These are phyloP conservation scores for Achlya flavicornis DNA, from an alignment of 2,888 invertebrate genomes.

Conservation along the genomic window DNA sequence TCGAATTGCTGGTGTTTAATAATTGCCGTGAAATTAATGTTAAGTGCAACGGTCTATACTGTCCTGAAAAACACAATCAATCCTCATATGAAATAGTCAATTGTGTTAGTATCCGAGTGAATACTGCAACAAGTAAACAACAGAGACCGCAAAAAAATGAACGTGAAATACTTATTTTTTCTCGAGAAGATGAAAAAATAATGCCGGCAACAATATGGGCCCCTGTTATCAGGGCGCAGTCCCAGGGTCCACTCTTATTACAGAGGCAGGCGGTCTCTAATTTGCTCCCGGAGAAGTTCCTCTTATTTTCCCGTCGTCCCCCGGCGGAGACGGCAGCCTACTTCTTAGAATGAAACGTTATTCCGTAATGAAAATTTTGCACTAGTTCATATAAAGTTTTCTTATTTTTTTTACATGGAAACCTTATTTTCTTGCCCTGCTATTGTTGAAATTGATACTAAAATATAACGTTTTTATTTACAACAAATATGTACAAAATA, in stretches of 20 bases:
- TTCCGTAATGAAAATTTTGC: conserved; percentile 43
- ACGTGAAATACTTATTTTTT: conserved; percentile 50
- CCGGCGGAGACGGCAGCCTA: conserved; percentile 44
- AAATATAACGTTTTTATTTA: too few relatives aligned
- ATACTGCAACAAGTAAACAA: not conserved
- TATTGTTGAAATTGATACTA: not conserved
- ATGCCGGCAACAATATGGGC: conserved; percentile 70
- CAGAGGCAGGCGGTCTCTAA: conserved; percentile 66
- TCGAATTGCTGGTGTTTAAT: conserved; percentile 80
- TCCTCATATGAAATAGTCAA: not conserved
- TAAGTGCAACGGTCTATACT: conserved; percentile 58
- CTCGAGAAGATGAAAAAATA: conserved; percentile 70
- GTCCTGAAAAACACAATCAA: not conserved
- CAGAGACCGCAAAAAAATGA: conserved; percentile 28
- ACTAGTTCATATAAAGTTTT: conserved; percentile 1
- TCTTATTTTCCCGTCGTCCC: conserved; percentile 64
- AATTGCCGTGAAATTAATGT: conserved; percentile 79
- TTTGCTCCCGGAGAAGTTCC: conserved; percentile 67
- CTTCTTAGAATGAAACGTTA: conserved; percentile 54
- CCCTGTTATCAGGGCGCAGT: conserved; percentile 60
- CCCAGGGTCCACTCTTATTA: conserved; percentile 74
- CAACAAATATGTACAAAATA: too few relatives aligned
- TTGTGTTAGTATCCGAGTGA: conserved; percentile 15
- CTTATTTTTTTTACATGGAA: not conserved
- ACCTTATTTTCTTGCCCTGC: not conserved